Base-by-base conservation (phyloP, 2,888 invertebrate species). In the Micoletzkya japonica region DNA sequence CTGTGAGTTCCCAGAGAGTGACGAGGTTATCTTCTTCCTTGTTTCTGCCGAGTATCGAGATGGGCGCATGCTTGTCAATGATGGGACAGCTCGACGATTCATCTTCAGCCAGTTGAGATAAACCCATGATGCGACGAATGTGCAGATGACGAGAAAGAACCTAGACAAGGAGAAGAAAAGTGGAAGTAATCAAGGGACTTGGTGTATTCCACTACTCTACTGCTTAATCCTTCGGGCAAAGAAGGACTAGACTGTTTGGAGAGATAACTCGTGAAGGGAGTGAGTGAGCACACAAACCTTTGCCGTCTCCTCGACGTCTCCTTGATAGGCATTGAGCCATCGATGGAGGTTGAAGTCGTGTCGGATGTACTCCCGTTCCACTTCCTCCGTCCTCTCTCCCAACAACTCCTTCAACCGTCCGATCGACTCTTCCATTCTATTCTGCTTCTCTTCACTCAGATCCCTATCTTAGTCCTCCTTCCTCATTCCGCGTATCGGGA, bases 291-390 rank as follows among this genome's bases (percentile, higher is more conserved):
- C n/a, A n/a, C 70, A 24, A 24, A 79, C 78, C 72, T 74, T 74
- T 14, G 74, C 73, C 4, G 82, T 80, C 37, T 74, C 70, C 3
- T 75, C 74, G 50, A 82, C 74, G 67, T 83, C 75, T 7, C 76
- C 76, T 30, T 74, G 75, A 59, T 82, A 84, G 26, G 84, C 84
- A 24, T 75, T 74, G 7, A 78, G 60, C 84, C 84, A 84, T 61
- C 84, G 72, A 49, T 81, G 76, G 3, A 84, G 72, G 70, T 84
- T 82, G 70, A 75, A 84, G 28, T 71, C 73, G 57, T 79, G 77
- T 50, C 70, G 57, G 58, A 63, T 32, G 39, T 63, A 63, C 30
- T 63, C 49, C 28, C 30, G 20, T 1, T 30, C 30, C n/a, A 30
- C 20, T 4, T 30, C 32, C 28, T 50, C 49, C n/a, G 28, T 7